Evolutionary conservation across 2,888 invertebrate genomes (phyloP).

Genomic region (Aphodius granarius): DNA sequence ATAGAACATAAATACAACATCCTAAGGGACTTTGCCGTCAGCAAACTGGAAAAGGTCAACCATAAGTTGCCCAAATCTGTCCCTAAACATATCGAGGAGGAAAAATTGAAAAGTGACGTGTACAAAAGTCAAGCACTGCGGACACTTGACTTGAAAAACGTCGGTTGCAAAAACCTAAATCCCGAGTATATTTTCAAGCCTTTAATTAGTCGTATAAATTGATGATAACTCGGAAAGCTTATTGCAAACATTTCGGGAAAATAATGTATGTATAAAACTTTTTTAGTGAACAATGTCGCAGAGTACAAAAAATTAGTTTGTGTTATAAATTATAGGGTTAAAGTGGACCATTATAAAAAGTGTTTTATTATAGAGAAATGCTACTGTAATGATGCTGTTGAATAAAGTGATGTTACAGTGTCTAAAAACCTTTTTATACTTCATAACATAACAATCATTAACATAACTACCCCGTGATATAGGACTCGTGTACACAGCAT

Average conservation of each 20-base stretch:
- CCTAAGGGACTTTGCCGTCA: slow-evolving; percentile 40
- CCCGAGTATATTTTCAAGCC: slow-evolving; percentile 39
- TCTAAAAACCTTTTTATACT: too few relatives aligned
- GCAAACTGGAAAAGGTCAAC: slow-evolving; percentile 42
- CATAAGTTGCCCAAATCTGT: slow-evolving; percentile 36
- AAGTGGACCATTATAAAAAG: not conserved
- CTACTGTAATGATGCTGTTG: not conserved
- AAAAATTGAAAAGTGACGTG: not conserved
- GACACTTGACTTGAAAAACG: not conserved
- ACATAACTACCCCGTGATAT: too few relatives aligned
- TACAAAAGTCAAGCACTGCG: not conserved
- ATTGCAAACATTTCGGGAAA: not conserved
- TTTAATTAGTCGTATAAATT: slow-evolving; percentile 34
- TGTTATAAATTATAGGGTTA: not conserved
- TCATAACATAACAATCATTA: too few relatives aligned
- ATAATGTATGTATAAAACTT: not conserved
- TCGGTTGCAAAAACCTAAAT: slow-evolving; percentile 6
- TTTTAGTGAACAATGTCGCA: not conserved
- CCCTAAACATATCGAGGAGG: slow-evolving; percentile 31
- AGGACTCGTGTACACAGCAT: too few relatives aligned
- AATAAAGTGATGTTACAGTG: not conserved
- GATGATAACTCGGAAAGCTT: not conserved
- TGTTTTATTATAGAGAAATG: not conserved
- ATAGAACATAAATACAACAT: slow-evolving; percentile 39
- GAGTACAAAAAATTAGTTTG: not conserved